These are phyloP conservation scores for Agapornis roseicollis DNA, from an alignment of 2,113 vertebrate species.

Conservation along the genomic window DNA sequence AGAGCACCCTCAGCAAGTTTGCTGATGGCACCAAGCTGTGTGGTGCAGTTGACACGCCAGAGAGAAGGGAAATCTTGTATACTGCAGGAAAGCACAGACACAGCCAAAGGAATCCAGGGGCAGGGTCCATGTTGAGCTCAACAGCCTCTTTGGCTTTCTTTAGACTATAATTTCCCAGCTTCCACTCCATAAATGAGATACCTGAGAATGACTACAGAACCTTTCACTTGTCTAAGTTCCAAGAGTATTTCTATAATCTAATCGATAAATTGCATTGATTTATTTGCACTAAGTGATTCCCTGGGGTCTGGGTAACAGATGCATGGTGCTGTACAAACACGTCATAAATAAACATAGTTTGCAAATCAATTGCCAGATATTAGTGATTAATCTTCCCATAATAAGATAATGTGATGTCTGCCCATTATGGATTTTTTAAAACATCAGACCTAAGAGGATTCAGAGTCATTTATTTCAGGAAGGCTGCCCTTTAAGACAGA, in stretches of 20 bases:
- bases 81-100: fast-evolving
- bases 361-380: slow-evolving; percentile 44
- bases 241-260: slow-evolving; percentile 14
- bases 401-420: slow-evolving; percentile 35
- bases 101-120: not conserved
- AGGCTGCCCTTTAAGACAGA: slow-evolving; percentile 36
- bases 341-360: slow-evolving; percentile 35
- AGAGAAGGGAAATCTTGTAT: not conserved
- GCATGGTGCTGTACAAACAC: not conserved
- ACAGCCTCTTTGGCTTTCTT: not conserved
- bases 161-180: not conserved
- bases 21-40: not conserved
- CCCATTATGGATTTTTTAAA: slow-evolving; percentile 11
- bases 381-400: not conserved
- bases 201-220: not conserved
- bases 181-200: not conserved
- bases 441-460: slow-evolving; percentile 24
- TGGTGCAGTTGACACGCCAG: not conserved
- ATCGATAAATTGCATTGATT: slow-evolving; percentile 5
- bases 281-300: slow-evolving; percentile 9
- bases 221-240: not conserved
- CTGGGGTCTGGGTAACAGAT: not conserved
- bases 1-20: not conserved
- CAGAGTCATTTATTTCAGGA: slow-evolving; percentile 49
- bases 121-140: not conserved